Percentiles rank a stretch among this genome's conserved stretches.
Conservation (phyloP, 2,113 vertebrate genomes). For the Leuciscus idus region DNA sequence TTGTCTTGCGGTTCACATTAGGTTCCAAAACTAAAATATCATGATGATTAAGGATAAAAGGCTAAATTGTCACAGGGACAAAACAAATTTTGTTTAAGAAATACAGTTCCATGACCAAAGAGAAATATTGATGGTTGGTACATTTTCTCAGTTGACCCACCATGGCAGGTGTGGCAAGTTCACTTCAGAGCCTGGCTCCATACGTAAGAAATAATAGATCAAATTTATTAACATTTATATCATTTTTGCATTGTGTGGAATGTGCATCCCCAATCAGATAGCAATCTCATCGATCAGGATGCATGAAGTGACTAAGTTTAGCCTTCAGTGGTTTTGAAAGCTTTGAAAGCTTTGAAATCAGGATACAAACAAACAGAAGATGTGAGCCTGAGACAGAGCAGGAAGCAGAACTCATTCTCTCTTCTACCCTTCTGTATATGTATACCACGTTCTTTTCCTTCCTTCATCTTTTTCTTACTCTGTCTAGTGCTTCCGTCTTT, state of each 20-base stretch:
- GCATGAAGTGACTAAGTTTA: neutral
- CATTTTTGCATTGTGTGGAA: neutral
- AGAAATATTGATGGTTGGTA: neutral
- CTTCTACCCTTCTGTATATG: conserved; percentile 16
- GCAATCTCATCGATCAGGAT: neutral
- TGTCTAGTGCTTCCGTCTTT: conserved; percentile 44
- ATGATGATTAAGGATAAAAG: neutral
- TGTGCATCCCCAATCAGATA: neutral
- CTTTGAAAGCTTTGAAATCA: conserved; percentile 13
- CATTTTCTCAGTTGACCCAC: neutral
- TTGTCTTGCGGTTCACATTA: neutral
- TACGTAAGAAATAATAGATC: neutral
- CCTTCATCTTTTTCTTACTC: conserved; percentile 39
- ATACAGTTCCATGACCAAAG: neutral
- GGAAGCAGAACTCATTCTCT: conserved; percentile 21
- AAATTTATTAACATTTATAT: neutral
- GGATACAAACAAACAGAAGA: conserved; percentile 32
- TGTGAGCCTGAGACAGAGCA: conserved; percentile 8
- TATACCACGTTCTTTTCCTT: conserved; percentile 4
- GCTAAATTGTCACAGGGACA: neutral
- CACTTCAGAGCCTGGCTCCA: neutral
- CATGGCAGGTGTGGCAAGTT: neutral
- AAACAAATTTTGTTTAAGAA: neutral
- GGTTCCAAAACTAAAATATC: neutral
- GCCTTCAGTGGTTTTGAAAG: neutral